A percentile compares a stretch with the other conserved stretches of the same genome.
phyloP scores from a whole-genome alignment of 2,797 vertebrate species.

The Pantherophis alleghaniensis region DNA sequence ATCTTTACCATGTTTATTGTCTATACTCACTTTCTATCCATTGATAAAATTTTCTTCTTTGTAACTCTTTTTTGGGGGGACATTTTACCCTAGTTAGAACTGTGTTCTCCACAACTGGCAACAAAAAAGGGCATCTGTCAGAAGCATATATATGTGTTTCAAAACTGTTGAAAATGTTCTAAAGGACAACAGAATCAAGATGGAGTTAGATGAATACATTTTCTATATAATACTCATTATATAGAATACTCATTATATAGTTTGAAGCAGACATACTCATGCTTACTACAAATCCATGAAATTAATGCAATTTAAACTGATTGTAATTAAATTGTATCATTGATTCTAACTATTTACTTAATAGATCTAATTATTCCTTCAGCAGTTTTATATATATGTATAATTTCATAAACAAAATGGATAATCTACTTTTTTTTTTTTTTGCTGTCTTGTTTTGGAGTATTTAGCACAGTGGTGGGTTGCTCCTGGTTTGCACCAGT shows the following conservation, averaged over 20 bases:
- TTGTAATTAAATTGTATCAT: not conserved
- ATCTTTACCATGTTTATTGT: too few relatives aligned
- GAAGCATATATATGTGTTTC: not conserved
- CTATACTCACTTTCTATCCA: too few relatives aligned
- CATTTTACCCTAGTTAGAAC: not conserved
- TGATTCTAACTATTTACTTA: not conserved
- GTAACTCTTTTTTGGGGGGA: not conserved
- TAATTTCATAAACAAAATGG: not conserved
- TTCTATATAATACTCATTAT: not conserved
- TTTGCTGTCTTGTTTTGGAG: not conserved
- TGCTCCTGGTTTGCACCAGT: too few relatives aligned
- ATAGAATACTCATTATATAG: not conserved
- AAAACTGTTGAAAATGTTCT: slow-evolving; percentile 49
- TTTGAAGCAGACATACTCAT: not conserved
- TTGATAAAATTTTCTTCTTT: not conserved
- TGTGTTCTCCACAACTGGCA: not conserved
- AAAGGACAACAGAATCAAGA: slow-evolving; percentile 41
- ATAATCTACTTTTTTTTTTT: not conserved
- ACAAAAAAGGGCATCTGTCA: not conserved
- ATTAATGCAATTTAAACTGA: not conserved
- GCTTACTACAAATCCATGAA: not conserved
- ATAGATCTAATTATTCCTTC: not conserved
- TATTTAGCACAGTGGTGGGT: too few relatives aligned
- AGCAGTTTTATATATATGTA: not conserved
- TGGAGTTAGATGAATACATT: not conserved